Evolutionary conservation across 2,888 invertebrate species (phyloP), one percentile per base, ranked within the genome.

Genomic region (Drosophila quinaria): DNA sequence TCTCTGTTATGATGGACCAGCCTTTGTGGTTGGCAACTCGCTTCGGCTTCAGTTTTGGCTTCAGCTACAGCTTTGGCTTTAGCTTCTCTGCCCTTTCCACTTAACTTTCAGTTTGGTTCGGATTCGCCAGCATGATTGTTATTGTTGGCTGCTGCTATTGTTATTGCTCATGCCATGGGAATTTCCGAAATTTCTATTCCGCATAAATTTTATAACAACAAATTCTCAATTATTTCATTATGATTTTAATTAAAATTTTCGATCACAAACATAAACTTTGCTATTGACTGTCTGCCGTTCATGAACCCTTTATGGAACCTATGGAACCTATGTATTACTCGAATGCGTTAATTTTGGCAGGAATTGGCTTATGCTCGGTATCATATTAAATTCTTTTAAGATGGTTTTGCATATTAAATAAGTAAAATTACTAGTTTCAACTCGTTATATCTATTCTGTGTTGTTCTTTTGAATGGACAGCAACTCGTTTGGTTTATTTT

Each of bases 221-320:
- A 83, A 81, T 84, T 82, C 70, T 74, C 70, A 84, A 90, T 86
- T 87, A 90, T 87, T 88, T 89, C 80, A 87, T 90, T 87, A 87
- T 87, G 81, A 71, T 85, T 89, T 89, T 90, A 89, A 90, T 89
- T 90, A 90, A 89, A 88, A 89, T 79, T 89, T 81, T 85, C 78
- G 67, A 74, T 77, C 78, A 62, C 55, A 59, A 66, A 70, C 78
- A 78, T 78, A 77, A 70, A 80, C 65, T 75, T 77, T 22, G 61
- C 59, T 31, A 44, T 54, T 46, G 17, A 54, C 54, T 29, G 31
- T 44, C 19, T 39, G n/a, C 29, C 46, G n/a, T 29, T n/a, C n/a
- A 46, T n/a, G n/a, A 37, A 55, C 29, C 33, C 19, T 49, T 42
- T 55, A 22, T 56, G 11, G 13, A 56, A 64, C 42, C 49, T 42